Base-by-base conservation (phyloP, 2,888 invertebrate genomes). In the Aleiodes testaceus region DNA sequence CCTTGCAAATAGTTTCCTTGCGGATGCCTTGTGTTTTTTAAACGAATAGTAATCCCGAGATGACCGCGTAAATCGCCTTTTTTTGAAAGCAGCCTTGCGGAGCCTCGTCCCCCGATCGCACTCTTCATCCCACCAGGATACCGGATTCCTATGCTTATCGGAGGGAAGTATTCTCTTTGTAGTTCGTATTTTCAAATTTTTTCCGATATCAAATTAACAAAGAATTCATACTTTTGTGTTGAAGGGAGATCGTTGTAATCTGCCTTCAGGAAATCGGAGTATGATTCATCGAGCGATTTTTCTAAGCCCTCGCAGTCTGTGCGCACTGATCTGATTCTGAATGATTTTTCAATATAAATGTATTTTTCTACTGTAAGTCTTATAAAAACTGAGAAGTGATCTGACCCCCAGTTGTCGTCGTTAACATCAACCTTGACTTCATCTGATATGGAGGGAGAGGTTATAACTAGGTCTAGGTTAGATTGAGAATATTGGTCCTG, bases 21-120 rank as follows among this genome's bases (percentile, higher is more conserved):
- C 53, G 16, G 30, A 14, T 3, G 26, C 26, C 5, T 26, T 5
- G 5, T 26, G 5, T 26, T 26, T 26, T 5, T 26, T 26, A 26
- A 26, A 26, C 5, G 5, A 26, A 26, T 26, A 26, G 26, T 26
- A 26, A 26, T 26, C 26, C 5, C 26, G 26, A 26, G 26, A 26
- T 5, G 5, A 26, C 26, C 26, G 26, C 3, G 26, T 26, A 5
- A 26, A 26, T 26, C 26, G 26, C 76, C 75, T 74, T 66, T 74
- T 77, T 61, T 72, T 72, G n/a, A 59, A 73, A 9, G 63, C 45
- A 1, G 70, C 71, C 22, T 30, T 16, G 5, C 50, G 14, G 9
- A 14, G 7, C 16, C 16, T 9, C 3, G 6, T n/a, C 2, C 2
- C 14, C 16, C 16, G 9, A 16, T 50, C 16, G 14, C 50, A 50